Base-by-base conservation (phyloP, 2,797 vertebrate species). In the Percopsis omiscomaycus region DNA sequence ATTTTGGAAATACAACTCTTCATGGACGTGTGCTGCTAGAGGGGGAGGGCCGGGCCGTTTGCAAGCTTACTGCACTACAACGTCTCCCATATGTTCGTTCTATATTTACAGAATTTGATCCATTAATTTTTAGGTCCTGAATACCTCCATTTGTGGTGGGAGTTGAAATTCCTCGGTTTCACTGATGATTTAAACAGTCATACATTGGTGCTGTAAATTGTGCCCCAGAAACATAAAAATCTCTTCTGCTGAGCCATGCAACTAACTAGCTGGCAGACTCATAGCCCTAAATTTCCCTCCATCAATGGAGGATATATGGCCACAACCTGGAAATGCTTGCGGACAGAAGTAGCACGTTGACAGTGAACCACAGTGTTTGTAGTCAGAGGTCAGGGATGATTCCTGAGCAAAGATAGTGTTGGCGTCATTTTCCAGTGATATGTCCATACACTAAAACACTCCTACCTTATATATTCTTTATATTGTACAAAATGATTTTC, bases 121-220 rank as follows among this genome's bases (percentile, higher is more conserved):
- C 49, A 2, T 54, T 77, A 6, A 62, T 79, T 81, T 81, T 30
- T 59, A 50, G 1, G 49, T 29, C 59, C 52, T 52, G 67, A 13
- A 77, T 11, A 63, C 62, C 68, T 84, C 72, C 73, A 53, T 32
- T 37, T 73, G 79, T 11, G 81, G 79, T 64, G 63, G 58, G 72
- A 71, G 57, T 48, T 15, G 29, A 72, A 64, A 83, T 74, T 48
- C 77, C 59, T 53, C 15, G 27, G 62, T 68, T 64, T 54, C 64
- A 55, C 75, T 84, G 77, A 90, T 88, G 65, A 66, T 32, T 86
- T 70, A 63, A 83, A 78, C 88, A 88, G 89, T 66, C 77, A 16
- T 47, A 69, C 29, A 65, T 74, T 9, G 42, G 50, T 42, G 64
- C 62, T 68, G 58, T 76, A 73, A 84, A 85, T 44, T 65, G 67